Percentiles rank a stretch among this genome's conserved stretches.
phyloP scores from a whole-genome alignment of 2,888 invertebrate genomes.

The Pachliopta kotzebuea region DNA sequence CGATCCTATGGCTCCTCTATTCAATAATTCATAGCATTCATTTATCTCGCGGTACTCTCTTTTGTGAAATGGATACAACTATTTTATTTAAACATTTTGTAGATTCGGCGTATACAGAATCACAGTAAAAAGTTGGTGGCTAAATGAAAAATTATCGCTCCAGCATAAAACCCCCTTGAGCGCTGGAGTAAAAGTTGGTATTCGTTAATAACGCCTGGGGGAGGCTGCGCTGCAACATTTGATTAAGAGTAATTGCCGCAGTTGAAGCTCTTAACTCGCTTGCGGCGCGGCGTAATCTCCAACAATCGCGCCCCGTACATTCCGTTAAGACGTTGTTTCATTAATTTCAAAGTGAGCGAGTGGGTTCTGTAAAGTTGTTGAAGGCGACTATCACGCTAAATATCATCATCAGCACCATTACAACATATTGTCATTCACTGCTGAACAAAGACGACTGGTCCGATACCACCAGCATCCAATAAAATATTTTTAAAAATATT shows the following conservation, averaged over 20 bases:
- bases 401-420: too few relatives aligned
- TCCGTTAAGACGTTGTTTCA: constrained; percentile 17
- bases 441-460: too few relatives aligned
- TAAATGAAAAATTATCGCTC: constrained; percentile 24
- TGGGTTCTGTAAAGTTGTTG: background rate
- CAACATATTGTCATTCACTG: too few relatives aligned
- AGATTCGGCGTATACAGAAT: background rate
- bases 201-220: constrained; percentile 34
- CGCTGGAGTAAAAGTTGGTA: constrained; percentile 34
- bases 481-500: too few relatives aligned
- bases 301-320: constrained; percentile 12
- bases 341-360: constrained; percentile 11
- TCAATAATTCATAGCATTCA: too few relatives aligned
- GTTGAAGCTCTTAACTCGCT: constrained; percentile 27
- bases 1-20: too few relatives aligned
- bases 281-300: constrained; percentile 20
- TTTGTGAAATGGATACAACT: too few relatives aligned
- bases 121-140: constrained; percentile 5
- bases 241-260: constrained; percentile 35
- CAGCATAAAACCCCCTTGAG: constrained; percentile 26
- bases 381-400: background rate
- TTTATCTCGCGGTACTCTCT: too few relatives aligned
- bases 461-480: too few relatives aligned
- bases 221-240: constrained; percentile 30
- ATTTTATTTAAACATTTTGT: background rate